Evolutionary conservation across 2,113 vertebrate species (phyloP).

Genomic region (Chaetops frenatus): DNA sequence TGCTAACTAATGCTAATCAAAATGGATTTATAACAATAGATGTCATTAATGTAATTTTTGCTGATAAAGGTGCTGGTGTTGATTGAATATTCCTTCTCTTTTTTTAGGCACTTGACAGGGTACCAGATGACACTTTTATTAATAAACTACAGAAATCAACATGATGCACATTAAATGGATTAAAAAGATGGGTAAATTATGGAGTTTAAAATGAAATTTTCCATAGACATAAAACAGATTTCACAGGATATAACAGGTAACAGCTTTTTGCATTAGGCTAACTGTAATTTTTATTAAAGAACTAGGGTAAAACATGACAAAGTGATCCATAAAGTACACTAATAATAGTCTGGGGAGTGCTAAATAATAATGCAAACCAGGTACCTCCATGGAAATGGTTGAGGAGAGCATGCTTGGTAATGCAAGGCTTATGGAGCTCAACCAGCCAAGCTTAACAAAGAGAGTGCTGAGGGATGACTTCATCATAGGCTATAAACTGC

Average conservation of each 20-base stretch:
- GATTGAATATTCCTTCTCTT: background rate
- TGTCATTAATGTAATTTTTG: background rate
- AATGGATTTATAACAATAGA: background rate
- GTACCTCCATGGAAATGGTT: background rate
- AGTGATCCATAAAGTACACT: background rate
- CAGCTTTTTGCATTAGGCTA: background rate
- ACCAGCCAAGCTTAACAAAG: background rate
- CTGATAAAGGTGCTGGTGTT: background rate
- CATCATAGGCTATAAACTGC: background rate
- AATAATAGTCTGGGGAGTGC: background rate
- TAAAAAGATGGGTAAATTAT: background rate
- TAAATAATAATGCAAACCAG: background rate
- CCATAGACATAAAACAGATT: background rate
- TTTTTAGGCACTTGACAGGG: background rate
- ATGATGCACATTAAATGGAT: background rate
- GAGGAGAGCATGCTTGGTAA: background rate
- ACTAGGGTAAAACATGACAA: background rate
- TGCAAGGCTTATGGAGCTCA: background rate
- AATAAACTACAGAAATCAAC: background rate
- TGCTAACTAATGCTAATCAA: background rate
- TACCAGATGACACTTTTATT: constrained; percentile 8
- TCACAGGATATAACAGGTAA: background rate
- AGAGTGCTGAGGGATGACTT: background rate
- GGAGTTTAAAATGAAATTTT: constrained; percentile 1
- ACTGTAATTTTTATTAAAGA: background rate